Conservation (phyloP, 2,113 vertebrate species). For the Corvus moneduloides region DNA sequence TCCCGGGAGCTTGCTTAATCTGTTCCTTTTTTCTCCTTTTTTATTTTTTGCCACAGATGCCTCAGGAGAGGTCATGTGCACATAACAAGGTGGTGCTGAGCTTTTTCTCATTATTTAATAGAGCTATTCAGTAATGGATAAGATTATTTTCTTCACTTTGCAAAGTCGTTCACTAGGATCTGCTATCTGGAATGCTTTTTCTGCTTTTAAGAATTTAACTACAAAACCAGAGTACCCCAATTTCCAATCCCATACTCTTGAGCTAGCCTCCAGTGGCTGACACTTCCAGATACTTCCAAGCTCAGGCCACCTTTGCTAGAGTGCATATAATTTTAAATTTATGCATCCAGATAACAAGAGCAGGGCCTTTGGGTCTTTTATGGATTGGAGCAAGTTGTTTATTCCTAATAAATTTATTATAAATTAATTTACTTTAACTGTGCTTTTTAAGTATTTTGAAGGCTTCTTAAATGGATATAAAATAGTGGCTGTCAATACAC, state of each 20-base stretch:
- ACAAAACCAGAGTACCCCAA: background rate
- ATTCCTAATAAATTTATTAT: background rate
- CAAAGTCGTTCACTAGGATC: background rate
- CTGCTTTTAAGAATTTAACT: background rate
- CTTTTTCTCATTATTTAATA: background rate
- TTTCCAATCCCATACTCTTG: background rate
- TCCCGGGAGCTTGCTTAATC: background rate
- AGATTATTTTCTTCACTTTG: background rate
- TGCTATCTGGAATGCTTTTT: background rate
- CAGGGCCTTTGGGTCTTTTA: background rate
- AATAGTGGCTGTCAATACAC: background rate
- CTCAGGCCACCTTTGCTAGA: background rate
- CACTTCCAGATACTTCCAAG: background rate
- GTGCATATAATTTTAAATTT: background rate
- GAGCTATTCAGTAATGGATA: background rate
- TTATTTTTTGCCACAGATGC: background rate
- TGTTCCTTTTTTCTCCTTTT: background rate
- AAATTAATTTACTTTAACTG: background rate
- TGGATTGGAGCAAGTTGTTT: background rate
- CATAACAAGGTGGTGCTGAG: background rate
- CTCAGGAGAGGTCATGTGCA: slow-evolving; percentile 38
- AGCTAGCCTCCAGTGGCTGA: background rate
- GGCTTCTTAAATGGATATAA: background rate
- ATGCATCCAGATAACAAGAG: background rate
- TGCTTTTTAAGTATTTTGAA: background rate